Evolutionary conservation across 64 coral and sea anemone genomes (phyloP).

Genomic region (Hydrozoanthus tunicans): DNA sequence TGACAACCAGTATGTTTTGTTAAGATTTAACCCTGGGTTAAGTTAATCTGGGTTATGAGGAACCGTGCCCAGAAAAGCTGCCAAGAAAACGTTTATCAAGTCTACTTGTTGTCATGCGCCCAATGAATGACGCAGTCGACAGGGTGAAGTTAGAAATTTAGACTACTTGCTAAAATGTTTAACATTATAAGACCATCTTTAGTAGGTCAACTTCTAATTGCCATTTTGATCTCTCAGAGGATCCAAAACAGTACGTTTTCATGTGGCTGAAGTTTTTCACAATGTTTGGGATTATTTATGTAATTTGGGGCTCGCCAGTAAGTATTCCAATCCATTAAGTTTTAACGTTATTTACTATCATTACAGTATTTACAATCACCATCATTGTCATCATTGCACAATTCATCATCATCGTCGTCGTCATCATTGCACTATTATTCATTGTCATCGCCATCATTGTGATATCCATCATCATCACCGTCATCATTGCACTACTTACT

Average conservation of each 20-base stretch:
- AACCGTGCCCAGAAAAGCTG: too few relatives aligned
- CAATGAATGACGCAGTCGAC: too few relatives aligned
- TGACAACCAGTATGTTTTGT: too few relatives aligned
- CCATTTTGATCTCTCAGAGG: constrained; percentile 65
- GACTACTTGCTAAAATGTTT: neutral
- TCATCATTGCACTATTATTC: neutral
- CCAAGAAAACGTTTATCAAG: too few relatives aligned
- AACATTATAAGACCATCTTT: neutral
- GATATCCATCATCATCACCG: neutral
- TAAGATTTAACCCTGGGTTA: too few relatives aligned
- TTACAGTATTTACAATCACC: neutral
- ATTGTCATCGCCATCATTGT: neutral
- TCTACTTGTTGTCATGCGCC: too few relatives aligned
- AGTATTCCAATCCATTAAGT: constrained; percentile 16
- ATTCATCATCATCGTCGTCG: neutral
- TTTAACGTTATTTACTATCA: neutral
- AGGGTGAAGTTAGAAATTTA: too few relatives aligned
- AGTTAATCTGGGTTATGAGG: too few relatives aligned
- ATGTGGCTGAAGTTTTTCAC: constrained; percentile 79
- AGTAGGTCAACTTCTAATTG: neutral
- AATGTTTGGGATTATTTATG: constrained; percentile 78
- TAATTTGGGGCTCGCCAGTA: constrained; percentile 92
- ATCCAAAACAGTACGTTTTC: constrained; percentile 77
- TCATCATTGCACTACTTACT: neutral
- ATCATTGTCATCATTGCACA: neutral